Base-by-base conservation (phyloP, 2,888 invertebrate genomes). In the Dascillus cervinus region DNA sequence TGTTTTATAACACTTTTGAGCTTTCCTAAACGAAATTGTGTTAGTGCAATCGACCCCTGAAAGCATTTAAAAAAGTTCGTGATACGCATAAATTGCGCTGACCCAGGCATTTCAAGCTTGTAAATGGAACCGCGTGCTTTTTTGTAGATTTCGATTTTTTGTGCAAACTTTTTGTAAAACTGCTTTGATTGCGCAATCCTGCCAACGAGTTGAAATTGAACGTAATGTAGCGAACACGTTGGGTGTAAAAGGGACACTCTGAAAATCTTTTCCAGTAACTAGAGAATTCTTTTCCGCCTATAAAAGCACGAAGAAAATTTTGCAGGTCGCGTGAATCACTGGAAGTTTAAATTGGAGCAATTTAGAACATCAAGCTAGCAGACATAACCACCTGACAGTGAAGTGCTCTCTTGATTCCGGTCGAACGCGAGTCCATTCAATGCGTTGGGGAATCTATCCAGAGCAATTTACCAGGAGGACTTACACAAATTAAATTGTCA, bases 361-460 rank as follows among this genome's bases (percentile, higher is more conserved):
- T 64, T 63, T 60, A 54, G 55, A 47, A 55, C 53, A 52, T 59
- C 57, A 59, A 58, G 58, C 55, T 60, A 59, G 56, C 64, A 65
- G 63, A 62, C 65, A 64, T 54, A 56, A 61, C 62, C 64, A 65
- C 62, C 65, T 65, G 65, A 62, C 65, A 55, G 47, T 64, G 49
- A 49, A 65, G 65, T 58, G 62, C 57, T 42, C 50, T 53, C 59
- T 60, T 60, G 58, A 61, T 58, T 56, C 54, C 49, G 45, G 44
- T 46, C 44, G 45, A 49, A 49, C 45, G 45, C 47, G 46, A 47
- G 47, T 41, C 51, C 53, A 53, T 51, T 54, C 55, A 53, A 44
- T 47, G 45, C 37, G 45, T 43, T 40, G 50, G 44, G 49, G 55
- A 58, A 58, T 60, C 58, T 51, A 58, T 60, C 57, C 50, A 50